These are phyloP conservation scores for Coregonus clupeaformis DNA, from an alignment of 2,113 vertebrate genomes.

Conservation along the genomic window DNA sequence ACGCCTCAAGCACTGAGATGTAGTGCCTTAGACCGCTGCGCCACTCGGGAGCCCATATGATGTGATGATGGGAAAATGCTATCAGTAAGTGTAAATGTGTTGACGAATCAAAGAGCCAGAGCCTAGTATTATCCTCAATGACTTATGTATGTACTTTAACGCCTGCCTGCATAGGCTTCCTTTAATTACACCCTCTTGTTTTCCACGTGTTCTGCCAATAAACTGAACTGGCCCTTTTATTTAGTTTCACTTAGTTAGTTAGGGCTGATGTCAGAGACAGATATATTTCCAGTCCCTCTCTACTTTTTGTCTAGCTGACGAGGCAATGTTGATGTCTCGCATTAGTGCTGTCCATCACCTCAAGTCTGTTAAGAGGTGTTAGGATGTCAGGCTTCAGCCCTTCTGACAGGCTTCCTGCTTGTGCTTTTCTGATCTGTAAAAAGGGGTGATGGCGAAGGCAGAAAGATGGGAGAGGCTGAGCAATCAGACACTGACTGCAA, in stretches of 20 bases:
- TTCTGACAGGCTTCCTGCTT: slow-evolving; percentile 29
- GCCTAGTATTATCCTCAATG: slow-evolving; percentile 40
- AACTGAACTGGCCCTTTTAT: slow-evolving; percentile 33
- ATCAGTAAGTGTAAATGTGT: slow-evolving; percentile 26
- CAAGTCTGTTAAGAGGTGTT: slow-evolving; percentile 52
- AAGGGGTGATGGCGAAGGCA: slow-evolving; percentile 26
- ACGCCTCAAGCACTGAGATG: no score
- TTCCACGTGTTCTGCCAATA: slow-evolving; percentile 53
- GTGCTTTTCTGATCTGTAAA: slow-evolving; percentile 24
- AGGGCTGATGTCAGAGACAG: slow-evolving; percentile 31
- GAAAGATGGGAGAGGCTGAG: slow-evolving; percentile 4
- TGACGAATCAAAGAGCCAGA: slow-evolving; percentile 33
- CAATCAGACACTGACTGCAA: background rate
- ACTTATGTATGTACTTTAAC: slow-evolving; percentile 46
- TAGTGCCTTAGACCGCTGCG: no score
- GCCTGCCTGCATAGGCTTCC: slow-evolving; percentile 33
- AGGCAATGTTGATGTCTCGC: slow-evolving; percentile 31
- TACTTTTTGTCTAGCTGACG: slow-evolving; percentile 30
- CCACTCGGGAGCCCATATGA: no score
- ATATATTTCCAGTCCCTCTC: slow-evolving; percentile 20
- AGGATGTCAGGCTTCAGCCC: slow-evolving; percentile 41
- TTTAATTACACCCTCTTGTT: slow-evolving; percentile 52
- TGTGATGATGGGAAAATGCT: slow-evolving; percentile 11
- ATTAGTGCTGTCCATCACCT: slow-evolving; percentile 56
- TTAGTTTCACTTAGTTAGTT: slow-evolving; percentile 26